These are phyloP conservation scores for Eolophus roseicapilla DNA, from an alignment of 2,113 vertebrate genomes.

Conservation along the genomic window DNA sequence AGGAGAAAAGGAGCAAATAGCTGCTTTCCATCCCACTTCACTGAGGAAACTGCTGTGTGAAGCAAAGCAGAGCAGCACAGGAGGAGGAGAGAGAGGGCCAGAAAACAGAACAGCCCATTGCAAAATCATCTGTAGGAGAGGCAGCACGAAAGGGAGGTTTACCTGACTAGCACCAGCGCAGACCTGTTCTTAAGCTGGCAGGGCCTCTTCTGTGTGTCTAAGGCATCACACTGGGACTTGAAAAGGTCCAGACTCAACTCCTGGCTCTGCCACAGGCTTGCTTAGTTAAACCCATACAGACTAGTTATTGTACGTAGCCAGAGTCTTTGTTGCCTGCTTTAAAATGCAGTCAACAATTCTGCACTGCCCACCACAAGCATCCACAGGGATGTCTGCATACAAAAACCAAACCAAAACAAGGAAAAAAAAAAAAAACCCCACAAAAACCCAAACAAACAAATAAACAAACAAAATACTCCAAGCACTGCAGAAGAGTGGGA, in stretches of 20 bases:
- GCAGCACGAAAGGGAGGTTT: background rate
- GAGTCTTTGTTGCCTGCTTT: background rate
- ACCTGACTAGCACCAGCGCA: background rate
- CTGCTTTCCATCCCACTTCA: constrained; percentile 4
- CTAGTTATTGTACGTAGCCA: background rate
- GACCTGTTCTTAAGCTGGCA: background rate
- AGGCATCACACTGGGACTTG: background rate
- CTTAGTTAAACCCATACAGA: background rate
- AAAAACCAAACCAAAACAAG: background rate
- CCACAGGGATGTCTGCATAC: background rate
- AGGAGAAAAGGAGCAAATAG: constrained; percentile 11
- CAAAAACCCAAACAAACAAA: background rate
- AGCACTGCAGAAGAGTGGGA: fast-evolving
- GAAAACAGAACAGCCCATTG: background rate
- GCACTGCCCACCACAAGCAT: background rate
- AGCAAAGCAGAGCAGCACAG: background rate
- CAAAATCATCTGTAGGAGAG: background rate
- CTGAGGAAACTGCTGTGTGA: background rate
- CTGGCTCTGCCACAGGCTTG: background rate
- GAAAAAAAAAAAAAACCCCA: no score
- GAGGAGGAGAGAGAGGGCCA: background rate
- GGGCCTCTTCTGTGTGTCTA: background rate
- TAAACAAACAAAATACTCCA: background rate
- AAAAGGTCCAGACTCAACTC: background rate
- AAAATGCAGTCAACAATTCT: background rate